Base-by-base conservation (phyloP, 92 coral and sea anemone genomes). In the Metridium senile region DNA sequence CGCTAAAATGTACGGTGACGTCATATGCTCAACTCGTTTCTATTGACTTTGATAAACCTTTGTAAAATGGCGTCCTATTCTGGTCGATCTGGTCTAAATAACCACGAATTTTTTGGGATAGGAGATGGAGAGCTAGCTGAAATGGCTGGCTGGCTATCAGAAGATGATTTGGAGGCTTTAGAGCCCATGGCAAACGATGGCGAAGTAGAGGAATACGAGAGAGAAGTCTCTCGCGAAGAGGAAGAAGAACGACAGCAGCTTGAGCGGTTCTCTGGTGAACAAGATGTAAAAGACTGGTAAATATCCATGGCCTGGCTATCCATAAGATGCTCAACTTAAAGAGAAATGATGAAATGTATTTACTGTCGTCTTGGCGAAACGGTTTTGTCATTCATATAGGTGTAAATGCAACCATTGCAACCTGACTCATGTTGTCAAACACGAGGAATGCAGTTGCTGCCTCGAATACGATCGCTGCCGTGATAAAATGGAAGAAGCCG, bases 401-500 rank as follows among this genome's bases (percentile, higher is more conserved):
- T 77, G 67, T 51, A 23, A 20, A 22, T 66, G 81, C 66, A 27
- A 49, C 1, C 68, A 77, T 30, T 77, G 66, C 33, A 26, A 46
- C 27, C 11, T 67, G 10, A 2, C 52, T 3, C 53, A 65, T 1
- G 20, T 26, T 20, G 54, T 35, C 19, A 66, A 66, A 66, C 51
- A 58, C 1, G 72, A 25, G 22, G 75, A 67, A 52, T 77, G 75
- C 19, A 26, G 23, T 8, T 77, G 82, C 66, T 77, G 85, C 43
- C 68, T 22, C 13, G 89, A 85, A 31, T 67, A 71, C 11, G 80
- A 72, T 13, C 58, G 70, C 31, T 73, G 80, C 58, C 31, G 66
- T 1, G 85, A 79, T 20, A 54, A 34, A 52, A 78, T 84, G 80
- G 85, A 70, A 58, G 68, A 71, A 30, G 9, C 62, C 22, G 73